Evolutionary conservation across 2,888 invertebrate species (phyloP).

Genomic region (Drosophila phalerata): DNA sequence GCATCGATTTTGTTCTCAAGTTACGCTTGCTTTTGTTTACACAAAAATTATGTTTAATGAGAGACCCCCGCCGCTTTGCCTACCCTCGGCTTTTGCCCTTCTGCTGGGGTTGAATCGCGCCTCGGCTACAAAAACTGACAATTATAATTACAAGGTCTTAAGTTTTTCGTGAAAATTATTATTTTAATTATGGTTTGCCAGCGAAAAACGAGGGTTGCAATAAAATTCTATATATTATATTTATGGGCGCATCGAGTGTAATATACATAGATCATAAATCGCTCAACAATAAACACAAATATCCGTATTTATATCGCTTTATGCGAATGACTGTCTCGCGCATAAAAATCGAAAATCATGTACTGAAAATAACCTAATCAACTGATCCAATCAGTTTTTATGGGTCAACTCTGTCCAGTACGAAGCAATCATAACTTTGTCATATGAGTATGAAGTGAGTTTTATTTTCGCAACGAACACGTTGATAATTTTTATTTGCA

Average conservation of each 20-base stretch:
- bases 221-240: slow-evolving; percentile 40
- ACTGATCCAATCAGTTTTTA: slow-evolving; percentile 75
- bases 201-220: slow-evolving; percentile 48
- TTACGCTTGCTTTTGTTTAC: slow-evolving; percentile 77
- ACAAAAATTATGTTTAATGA: slow-evolving; percentile 81
- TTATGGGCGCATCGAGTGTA: slow-evolving; percentile 46
- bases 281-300: slow-evolving; percentile 68
- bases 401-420: slow-evolving; percentile 33
- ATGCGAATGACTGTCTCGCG: slow-evolving; percentile 48
- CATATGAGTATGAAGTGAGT: slow-evolving; percentile 34
- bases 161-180: slow-evolving; percentile 83
- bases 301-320: slow-evolving; percentile 29
- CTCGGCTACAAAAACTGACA: slow-evolving; percentile 74
- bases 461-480: slow-evolving; percentile 69
- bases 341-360: slow-evolving; percentile 57
- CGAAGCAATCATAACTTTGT: slow-evolving; percentile 71
- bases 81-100: slow-evolving; percentile 12
- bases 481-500: slow-evolving; percentile 80
- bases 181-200: slow-evolving; percentile 81
- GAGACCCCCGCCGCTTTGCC: slow-evolving; percentile 34
- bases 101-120: slow-evolving; percentile 55
- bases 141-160: slow-evolving; percentile 85
- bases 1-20: slow-evolving; percentile 78
- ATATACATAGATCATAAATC: slow-evolving; percentile 67
- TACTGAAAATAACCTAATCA: slow-evolving; percentile 70